Base-by-base conservation (phyloP, 2,797 vertebrate genomes). In the Garrulus glandarius region DNA sequence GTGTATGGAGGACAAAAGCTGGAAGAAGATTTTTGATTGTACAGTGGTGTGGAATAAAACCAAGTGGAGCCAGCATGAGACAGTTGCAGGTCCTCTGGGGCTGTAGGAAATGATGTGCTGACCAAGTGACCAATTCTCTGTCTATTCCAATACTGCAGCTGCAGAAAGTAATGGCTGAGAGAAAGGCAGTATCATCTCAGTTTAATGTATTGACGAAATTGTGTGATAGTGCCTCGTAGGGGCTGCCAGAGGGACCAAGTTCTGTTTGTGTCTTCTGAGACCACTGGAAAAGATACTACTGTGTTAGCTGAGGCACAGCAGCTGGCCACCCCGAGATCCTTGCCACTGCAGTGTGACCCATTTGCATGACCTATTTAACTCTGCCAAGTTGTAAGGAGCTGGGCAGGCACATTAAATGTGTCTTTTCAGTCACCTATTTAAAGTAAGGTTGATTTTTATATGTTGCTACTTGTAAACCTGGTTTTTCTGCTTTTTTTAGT, bases 301-400 rank as follows among this genome's bases (percentile, higher is more conserved):
- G 57, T 20, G 24, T 24, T 80, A 68, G 34, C 68, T 55, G 87
- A 71, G 72, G 69, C 87, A 75, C 0, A 0, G 72, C 87, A 85
- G 75, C 82, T 94, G 92, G 57, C 79, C 19, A 3, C 3, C 0
- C 61, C 56, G 41, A 8, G 2, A 53, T 85, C 76, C 79, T 83
- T 74, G 59, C 64, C 60, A 12, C 46, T 50, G 76, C 85, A 55
- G 52, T 9, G 57, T 86, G 85, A 90, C 94, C 94, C 63, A 79
- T 84, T 94, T 96, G 87, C 9, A 4, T 37, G 85, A 86, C 94
- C 92, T 84, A 17, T 90, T 94, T 95, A 90, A 47, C 13, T 81
- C 55, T 86, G 68, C 47, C 76, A 44, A 57, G 32, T 69, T 78
- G 30, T 50, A 63, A 71, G 63, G 85, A 88, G 53, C 79, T 90